phyloP scores from a whole-genome alignment of 2,113 vertebrate genomes.

The Mobula hypostoma region DNA sequence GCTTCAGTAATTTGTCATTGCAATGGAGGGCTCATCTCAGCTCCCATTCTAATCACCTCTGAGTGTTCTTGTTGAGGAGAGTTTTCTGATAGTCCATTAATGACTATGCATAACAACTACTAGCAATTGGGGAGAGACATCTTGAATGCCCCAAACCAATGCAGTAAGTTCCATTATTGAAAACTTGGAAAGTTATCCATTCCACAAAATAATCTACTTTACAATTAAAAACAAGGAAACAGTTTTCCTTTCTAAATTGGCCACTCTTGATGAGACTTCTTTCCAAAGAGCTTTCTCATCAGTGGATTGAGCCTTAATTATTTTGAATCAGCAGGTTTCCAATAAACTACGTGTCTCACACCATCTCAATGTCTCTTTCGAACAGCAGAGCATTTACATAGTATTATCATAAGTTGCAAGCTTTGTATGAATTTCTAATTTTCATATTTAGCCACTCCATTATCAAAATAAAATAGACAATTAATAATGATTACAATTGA shows the following conservation, averaged over 20 bases:
- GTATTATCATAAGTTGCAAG: background rate
- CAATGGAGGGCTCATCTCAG: background rate
- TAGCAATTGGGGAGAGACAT: background rate
- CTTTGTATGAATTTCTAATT: background rate
- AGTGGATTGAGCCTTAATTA: background rate
- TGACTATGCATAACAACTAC: background rate
- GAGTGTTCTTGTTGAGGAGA: background rate
- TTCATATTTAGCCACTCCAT: background rate
- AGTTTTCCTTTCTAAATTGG: background rate
- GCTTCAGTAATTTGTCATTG: conserved; percentile 29
- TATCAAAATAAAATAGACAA: background rate
- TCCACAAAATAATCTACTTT: background rate
- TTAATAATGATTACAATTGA: background rate
- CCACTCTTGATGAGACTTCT: background rate
- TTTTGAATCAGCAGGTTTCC: background rate
- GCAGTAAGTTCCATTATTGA: background rate
- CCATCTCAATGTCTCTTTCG: background rate
- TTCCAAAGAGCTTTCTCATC: background rate
- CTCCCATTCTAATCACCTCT: background rate
- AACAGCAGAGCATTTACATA: too few species aligned
- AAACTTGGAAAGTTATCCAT: background rate
- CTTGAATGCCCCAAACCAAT: background rate
- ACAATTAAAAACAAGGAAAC: background rate
- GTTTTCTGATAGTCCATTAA: background rate
- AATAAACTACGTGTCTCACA: background rate